Base-by-base conservation (phyloP, 92 coral and sea anemone genomes). In the Blastomussa wellsi region DNA sequence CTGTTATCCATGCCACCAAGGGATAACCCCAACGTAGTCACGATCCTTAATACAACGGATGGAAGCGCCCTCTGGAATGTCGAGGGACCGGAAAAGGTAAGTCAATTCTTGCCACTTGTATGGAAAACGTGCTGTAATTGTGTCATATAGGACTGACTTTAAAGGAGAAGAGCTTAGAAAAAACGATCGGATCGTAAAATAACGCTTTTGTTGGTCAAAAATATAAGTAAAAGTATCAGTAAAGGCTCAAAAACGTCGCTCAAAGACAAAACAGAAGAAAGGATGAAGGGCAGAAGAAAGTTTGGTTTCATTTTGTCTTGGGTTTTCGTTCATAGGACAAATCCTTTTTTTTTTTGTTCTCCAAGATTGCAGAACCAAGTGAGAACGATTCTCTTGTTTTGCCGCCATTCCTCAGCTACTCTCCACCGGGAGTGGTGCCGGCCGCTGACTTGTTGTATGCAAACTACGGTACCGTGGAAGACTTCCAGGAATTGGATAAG, bases 381-480 rank as follows among this genome's bases (percentile, higher is more conserved):
- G 97, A 95, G 83, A 89, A 93, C 31, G 95, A 91, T 82, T 17
- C 94, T 6, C 86, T 86, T 7, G 95, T 93, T 39, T 73, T 88
- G 17, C 88, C 97, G 19, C 98, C 98, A 33, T 91, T 91, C 65
- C 90, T 93, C 12, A 94, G 93, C 29, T 95, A 89, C 86, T 90
- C 98, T 4, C 92, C 96, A 48, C 88, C 93, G 12, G 98, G 98
- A 7, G 49, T 88, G 28, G 98, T 87, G 32, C 65, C 78, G 72
- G 97, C 95, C 0, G 68, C 68, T 22, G 80, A 92, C 42, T 84
- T 95, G 66, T 38, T 95, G 62, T 95, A 95, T 28, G 98, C 92
- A 24, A 95, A 95, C 81, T 95, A 95, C 41, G 98, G 98, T n/a
- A 88, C 88, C 33, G 79, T 76, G 24, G 66, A 91, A 35, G 98